These are phyloP conservation scores for Heliconius melpomene DNA, from an alignment of 1,140 invertebrate genomes.

Conservation along the genomic window DNA sequence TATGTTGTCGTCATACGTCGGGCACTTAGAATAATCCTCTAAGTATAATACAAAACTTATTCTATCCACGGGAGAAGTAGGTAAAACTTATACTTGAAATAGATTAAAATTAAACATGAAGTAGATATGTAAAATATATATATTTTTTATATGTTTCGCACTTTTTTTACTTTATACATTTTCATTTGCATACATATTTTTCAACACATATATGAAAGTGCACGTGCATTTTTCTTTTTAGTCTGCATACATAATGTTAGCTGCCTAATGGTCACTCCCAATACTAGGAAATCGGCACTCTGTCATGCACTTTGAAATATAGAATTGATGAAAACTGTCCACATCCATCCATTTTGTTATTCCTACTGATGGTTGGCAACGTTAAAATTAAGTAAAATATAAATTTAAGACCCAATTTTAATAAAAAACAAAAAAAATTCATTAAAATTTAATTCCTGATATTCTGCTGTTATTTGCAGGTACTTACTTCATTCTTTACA, in stretches of 20 bases:
- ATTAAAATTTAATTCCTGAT: too few relatives aligned
- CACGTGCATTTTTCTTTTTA: background rate
- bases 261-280: background rate
- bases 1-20: too few relatives aligned
- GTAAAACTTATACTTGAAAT: too few relatives aligned
- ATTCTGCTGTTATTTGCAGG: too few relatives aligned
- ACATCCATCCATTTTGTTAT: background rate
- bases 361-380: background rate
- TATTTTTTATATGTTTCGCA: too few relatives aligned
- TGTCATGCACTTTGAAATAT: constrained; percentile 4
- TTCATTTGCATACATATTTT: background rate
- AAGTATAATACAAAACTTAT: too few relatives aligned
- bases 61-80: too few relatives aligned
- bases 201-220: background rate
- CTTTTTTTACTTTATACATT: background rate
- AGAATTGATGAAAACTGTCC: background rate
- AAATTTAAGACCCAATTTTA: background rate
- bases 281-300: background rate
- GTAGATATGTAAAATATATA: too few relatives aligned
- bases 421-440: too few relatives aligned
- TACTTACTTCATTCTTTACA: too few relatives aligned
- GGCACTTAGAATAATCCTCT: too few relatives aligned
- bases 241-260: background rate
- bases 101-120: too few relatives aligned
- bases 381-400: background rate